A percentile compares a stretch with the other conserved stretches of the same genome.
phyloP scores from a whole-genome alignment of 2,888 invertebrate species.

The Euproctis similis region DNA sequence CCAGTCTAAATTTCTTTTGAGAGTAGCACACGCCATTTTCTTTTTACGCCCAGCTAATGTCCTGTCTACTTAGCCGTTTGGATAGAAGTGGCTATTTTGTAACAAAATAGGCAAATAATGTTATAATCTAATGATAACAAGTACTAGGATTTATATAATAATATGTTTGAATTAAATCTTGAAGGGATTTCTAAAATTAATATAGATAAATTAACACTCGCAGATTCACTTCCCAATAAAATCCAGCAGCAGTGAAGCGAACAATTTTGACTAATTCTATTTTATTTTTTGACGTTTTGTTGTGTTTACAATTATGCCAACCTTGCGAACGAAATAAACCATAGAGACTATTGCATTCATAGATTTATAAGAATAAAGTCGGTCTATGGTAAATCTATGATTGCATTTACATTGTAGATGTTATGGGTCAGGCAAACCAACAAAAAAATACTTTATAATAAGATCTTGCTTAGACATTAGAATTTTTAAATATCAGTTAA shows the following conservation, averaged over 20 bases:
- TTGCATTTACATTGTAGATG: too few species aligned
- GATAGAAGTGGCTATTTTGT: constrained; percentile 38
- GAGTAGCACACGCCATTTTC: constrained; percentile 98
- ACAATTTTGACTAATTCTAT: constrained; percentile 41
- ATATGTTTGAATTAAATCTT: constrained; percentile 36
- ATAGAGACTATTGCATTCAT: too few species aligned
- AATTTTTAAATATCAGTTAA: too few species aligned
- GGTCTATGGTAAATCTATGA: too few species aligned
- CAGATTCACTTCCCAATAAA: constrained; percentile 50
- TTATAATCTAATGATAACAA: constrained; percentile 35
- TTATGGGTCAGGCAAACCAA: too few species aligned
- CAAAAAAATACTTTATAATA: too few species aligned
- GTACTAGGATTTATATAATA: constrained; percentile 40
- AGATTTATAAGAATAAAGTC: too few species aligned
- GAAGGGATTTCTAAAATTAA: constrained; percentile 53
- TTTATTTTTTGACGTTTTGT: too few species aligned
- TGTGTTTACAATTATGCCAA: too few species aligned
- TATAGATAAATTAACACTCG: constrained; percentile 49
- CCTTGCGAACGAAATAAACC: too few species aligned
- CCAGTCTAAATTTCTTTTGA: constrained; percentile 96
- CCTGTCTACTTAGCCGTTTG: constrained; percentile 45
- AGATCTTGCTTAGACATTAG: too few species aligned
- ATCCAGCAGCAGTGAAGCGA: constrained; percentile 28
- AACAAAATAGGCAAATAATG: constrained; percentile 56
- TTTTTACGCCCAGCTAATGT: constrained; percentile 78